Base-by-base conservation (phyloP, 2,888 invertebrate genomes). In the Brachyptera risi region DNA sequence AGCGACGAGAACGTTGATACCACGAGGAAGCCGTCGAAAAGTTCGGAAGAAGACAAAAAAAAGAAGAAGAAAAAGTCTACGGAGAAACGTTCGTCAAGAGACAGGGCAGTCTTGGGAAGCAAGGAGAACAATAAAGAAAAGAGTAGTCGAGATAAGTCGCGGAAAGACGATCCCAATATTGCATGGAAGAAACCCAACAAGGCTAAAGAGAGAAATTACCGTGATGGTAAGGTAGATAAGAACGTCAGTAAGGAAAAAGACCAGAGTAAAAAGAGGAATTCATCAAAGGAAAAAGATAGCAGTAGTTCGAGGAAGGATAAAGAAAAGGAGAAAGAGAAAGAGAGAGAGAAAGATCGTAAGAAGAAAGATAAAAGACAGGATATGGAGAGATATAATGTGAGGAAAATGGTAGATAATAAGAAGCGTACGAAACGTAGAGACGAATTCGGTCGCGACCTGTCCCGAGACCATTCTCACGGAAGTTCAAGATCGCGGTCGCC, bases 181-280 rank as follows among this genome's bases (percentile, higher is more conserved):
- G 75, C 83, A 0, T 93, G 93, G 79, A 92, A 92, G 70, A 92
- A 92, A 72, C 77, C 89, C 11, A 87, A 88, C 47, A 90, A 88
- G 73, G 85, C 83, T 19, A 90, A 88, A 72, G 90, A 87, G 69
- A 78, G 88, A 63, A 91, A 85, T 69, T 93, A 92, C 71, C 80
- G 92, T 31, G 73, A 73, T 66, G 69, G 70, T 1, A 71, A 72
- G 5, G 88, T 87, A 56, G 74, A 74, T 60, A 76, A n/a, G 27
- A 17, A 76, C 68, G 60, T 73, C 73, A 72, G 76, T 71, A 71
- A 77, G 73, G 69, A 78, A 71, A 68, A 79, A 75, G 69, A 69
- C 2, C 72, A 72, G 23, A 73, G 73, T 47, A 76, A 74, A 42
- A n/a, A 40, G 50, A 38, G 19, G 56, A 40, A 63, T 68, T 19